A percentile compares a stretch with the other conserved stretches of the same genome.
phyloP scores from a whole-genome alignment of 2,113 vertebrate genomes.

The Phylloscopus whistleri region DNA sequence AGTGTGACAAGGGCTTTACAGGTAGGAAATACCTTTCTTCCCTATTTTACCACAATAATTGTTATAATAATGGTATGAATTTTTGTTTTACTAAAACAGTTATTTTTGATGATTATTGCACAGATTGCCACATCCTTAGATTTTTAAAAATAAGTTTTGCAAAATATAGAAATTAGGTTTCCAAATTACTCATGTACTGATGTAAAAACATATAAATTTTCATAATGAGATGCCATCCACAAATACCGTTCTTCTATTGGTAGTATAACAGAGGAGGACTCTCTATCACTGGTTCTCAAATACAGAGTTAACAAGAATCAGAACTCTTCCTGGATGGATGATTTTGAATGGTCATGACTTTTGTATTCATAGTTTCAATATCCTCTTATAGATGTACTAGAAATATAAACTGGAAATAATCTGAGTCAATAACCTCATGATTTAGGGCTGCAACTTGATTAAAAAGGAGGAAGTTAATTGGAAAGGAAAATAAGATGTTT shows the following conservation, averaged over 20 bases:
- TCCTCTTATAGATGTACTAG: not conserved
- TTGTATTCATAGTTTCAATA: not conserved
- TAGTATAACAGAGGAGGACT: not conserved
- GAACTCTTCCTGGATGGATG: not conserved
- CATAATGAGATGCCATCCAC: not conserved
- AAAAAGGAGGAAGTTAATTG: not conserved
- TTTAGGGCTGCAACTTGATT: not conserved
- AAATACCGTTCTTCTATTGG: not conserved
- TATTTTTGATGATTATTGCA: not conserved
- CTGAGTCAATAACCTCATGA: not conserved
- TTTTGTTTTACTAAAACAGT: not conserved
- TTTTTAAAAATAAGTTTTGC: not conserved
- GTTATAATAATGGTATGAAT: not conserved
- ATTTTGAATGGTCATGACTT: not conserved
- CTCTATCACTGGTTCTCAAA: not conserved
- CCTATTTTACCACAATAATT: not conserved
- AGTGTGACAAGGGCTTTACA: conserved; percentile 69
- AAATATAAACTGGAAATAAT: not conserved
- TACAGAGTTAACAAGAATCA: not conserved
- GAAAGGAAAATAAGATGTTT: not conserved
- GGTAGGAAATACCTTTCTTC: conserved; percentile 66
- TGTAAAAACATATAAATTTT: not conserved
- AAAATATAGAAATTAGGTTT: not conserved
- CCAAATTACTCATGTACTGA: not conserved
- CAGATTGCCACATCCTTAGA: not conserved